Base-by-base conservation (phyloP, 2,797 vertebrate genomes). In the Acanthopagrus latus region DNA sequence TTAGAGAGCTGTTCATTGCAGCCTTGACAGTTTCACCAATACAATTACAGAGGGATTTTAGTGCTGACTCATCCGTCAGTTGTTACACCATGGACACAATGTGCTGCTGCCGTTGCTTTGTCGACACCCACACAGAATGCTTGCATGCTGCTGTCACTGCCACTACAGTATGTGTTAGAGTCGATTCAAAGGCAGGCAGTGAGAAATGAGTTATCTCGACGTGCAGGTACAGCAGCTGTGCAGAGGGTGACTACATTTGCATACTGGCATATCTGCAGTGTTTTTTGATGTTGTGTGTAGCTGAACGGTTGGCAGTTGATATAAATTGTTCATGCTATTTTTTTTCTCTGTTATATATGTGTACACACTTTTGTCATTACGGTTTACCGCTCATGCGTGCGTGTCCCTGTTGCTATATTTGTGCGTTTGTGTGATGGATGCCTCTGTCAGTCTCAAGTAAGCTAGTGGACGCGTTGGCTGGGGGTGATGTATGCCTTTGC, bases 381-480 rank as follows among this genome's bases (percentile, higher is more conserved):
- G 3, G 4, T 76, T 16, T 50, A 5, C 41, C 51, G 16, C 51
- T 41, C 20, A 60, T n/a, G 56, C 29, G 3, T 57, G 44, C 20
- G 21, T 44, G 14, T 60, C 3, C 18, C 29, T 44, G 62, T n/a
- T 46, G 55, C 33, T 21, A 48, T 60, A 4, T 25, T 17, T 64
- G 13, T 46, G 7, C 63, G 52, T 20, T 25, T 58, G 67, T 52
- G 47, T 78, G 81, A 83, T 88, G 46, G 56, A 78, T 74, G 65
- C 12, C 18, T 44, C 38, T 73, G 75, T 79, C 78, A 71, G 25
- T 64, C 43, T n/a, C 38, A 6, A 48, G 33, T 60, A 64, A 51
- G 71, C 67, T 48, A 52, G 4, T 65, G 55, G 58, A 82, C 62
- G 55, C 64, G 72, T 78, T 52, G 48, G 65, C 58, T 60, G 38